Base-by-base conservation (phyloP, 2,797 vertebrate species). In the Alca torda region DNA sequence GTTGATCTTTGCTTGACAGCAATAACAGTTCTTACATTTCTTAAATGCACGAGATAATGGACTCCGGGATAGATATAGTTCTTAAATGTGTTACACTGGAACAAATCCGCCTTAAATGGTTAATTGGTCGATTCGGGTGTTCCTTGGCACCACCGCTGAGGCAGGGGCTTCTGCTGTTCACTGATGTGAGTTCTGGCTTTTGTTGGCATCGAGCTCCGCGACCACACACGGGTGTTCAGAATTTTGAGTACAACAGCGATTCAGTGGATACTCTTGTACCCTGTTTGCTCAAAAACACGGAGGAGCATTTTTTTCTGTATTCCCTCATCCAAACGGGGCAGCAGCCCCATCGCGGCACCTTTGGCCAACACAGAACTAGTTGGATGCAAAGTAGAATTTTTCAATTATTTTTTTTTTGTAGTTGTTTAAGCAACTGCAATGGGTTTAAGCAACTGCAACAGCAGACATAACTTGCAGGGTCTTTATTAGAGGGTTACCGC, bases 21-120 rank as follows among this genome's bases (percentile, higher is more conserved):
- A 97, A n/a, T 75, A 89, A 89, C 77, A 96, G 93, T 94, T 95
- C 76, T 87, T 91, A 94, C 61, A 92, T 87, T 90, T 96, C 93
- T 93, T 94, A 76, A 57, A 67, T 24, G 82, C 70, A 94, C 1
- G 18, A 96, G 54, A 87, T 46, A 76, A 85, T 50, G 80, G 82
- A 94, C 39, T 90, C 82, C 11, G 0, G 90, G 82, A 96, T 39
- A 75, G 31, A 73, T 56, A 91, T 0, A 81, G 93, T 93, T 91
- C 86, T 96, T 90, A 87, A 59, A 51, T 23, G 21, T 84, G 91
- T 93, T 84, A 83, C 93, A 77, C 70, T 75, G 91, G 93, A 96
- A 96, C 89, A 78, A 84, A 97, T 78, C 17, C 48, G 37, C 96
- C 56, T 84, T 95, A 56, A 89, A 86, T 54, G 86, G 92, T 92